Conservation (phyloP, 2,888 invertebrate species). For the Nebria salina region DNA sequence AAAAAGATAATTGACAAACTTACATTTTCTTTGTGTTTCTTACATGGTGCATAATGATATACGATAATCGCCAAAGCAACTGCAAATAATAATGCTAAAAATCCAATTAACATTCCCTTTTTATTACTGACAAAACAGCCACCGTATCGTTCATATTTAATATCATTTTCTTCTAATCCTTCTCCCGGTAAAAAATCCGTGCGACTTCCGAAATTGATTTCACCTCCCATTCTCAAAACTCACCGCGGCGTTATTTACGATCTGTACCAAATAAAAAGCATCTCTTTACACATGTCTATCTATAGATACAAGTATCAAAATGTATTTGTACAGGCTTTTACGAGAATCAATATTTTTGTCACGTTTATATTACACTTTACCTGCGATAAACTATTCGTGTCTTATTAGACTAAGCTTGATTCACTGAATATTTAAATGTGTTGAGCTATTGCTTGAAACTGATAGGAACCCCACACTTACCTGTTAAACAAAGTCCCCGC, state of each 20-base stretch:
- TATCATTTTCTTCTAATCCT: conserved; percentile 63
- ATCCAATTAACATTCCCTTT: conserved; percentile 65
- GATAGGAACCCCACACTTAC: neutral
- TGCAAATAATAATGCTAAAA: conserved; percentile 56
- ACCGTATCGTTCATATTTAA: conserved; percentile 69
- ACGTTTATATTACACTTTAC: neutral
- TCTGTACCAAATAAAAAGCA: conserved; percentile 38
- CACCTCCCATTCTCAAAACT: conserved; percentile 38
- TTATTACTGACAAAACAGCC: conserved; percentile 71
- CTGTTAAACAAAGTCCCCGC: neutral
- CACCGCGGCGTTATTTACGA: conserved; percentile 22
- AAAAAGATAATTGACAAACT: conserved; percentile 28
- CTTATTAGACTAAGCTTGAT: neutral
- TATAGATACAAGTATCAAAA: conserved; percentile 44
- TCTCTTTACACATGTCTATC: conserved; percentile 43
- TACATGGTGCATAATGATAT: conserved; percentile 59
- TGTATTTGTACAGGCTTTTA: neutral
- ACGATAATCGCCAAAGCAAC: conserved; percentile 56
- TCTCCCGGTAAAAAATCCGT: conserved; percentile 71
- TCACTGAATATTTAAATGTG: neutral
- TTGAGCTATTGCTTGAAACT: neutral
- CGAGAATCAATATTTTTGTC: neutral
- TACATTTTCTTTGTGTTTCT: conserved; percentile 53
- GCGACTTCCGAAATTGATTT: conserved; percentile 61
- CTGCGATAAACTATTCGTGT: neutral